Evolutionary conservation across 2,888 invertebrate species (phyloP), one percentile per base, ranked within the genome.

Genomic region (Melinaea menophilus): DNA sequence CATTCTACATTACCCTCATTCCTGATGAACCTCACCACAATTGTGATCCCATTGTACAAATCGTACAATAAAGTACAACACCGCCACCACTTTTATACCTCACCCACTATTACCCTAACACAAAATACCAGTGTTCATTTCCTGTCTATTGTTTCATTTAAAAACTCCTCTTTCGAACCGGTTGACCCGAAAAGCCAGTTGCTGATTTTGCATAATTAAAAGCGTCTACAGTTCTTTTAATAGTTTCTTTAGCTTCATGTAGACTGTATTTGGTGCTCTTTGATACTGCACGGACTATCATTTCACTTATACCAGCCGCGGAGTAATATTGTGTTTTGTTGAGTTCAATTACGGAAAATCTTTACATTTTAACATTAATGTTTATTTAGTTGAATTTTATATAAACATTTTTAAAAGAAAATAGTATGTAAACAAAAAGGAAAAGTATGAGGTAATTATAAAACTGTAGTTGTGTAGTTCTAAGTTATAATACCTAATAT

Each of bases 131-230:
- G 73, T 75, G 75, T 79, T 81, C 79, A 79, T 85, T 85, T 80
- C 79, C 77, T 73, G 64, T 70, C 81, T 73, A 84, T 85, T 85
- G 85, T 85, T 84, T 81, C 82, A 77, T 80, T 82, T 82, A 80
- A 78, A 80, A 77, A 78, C 72, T 51, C 78, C 76, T 72, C 73
- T 68, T 74, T 73, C 78, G 78, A 79, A 71, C 74, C 76, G 80
- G 73, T 78, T 80, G 83, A 81, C 82, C 83, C 81, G 77, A 80
- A 84, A 85, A 77, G 79, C 73, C 75, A 61, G 75, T 78, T 77
- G 81, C 77, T 81, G 84, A 83, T 84, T 81, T 78, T 82, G 84
- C 82, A 83, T 84, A 83, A 85, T 85, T 85, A 83, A 85, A 85
- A 81, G 75, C 74, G 79, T 78, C 82, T 78, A 78, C 76, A 73